Percentiles rank a stretch among this genome's conserved stretches.
These are phyloP conservation scores for Nematopogon swammerdamellus DNA, from an alignment of 2,888 invertebrate species.

Conservation along the genomic window DNA sequence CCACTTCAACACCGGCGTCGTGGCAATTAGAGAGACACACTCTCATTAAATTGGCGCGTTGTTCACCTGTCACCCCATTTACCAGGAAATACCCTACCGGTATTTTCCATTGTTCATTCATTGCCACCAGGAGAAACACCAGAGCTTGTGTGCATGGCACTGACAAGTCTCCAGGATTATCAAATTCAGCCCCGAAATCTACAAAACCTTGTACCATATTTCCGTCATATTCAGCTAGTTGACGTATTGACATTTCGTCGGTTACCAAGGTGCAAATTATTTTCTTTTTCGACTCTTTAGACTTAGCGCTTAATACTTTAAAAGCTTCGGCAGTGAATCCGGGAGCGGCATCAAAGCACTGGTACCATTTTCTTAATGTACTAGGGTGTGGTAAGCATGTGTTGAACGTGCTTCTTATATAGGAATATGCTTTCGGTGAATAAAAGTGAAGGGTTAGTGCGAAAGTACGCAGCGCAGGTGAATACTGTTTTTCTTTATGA, in stretches of 20 bases:
- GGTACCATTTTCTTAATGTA: slow-evolving; percentile 17
- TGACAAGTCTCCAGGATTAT: neutral
- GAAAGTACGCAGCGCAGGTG: slow-evolving; percentile 11
- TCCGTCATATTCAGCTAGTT: slow-evolving; percentile 12
- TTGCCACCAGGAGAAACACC: slow-evolving; percentile 15
- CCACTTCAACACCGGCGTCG: slow-evolving; percentile 13
- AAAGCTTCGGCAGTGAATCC: slow-evolving; percentile 17
- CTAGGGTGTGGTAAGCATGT: slow-evolving; percentile 16
- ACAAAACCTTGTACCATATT: slow-evolving; percentile 3
- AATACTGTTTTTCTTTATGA: neutral
- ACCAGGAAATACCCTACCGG: slow-evolving; percentile 19
- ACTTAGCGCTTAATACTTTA: slow-evolving; percentile 11
- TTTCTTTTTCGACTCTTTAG: slow-evolving; percentile 6
- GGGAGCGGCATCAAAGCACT: slow-evolving; percentile 14
- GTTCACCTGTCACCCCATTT: slow-evolving; percentile 12
- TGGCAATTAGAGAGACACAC: slow-evolving; percentile 12
- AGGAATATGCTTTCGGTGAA: slow-evolving; percentile 13
- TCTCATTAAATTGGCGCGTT: slow-evolving; percentile 12
- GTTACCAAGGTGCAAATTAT: slow-evolving; percentile 13
- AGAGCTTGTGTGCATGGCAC: slow-evolving; percentile 10
- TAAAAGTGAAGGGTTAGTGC: slow-evolving; percentile 15
- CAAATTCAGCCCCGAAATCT: neutral
- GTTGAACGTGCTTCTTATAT: slow-evolving; percentile 15
- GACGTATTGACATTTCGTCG: slow-evolving; percentile 17
- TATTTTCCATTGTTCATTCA: slow-evolving; percentile 18